Conservation (phyloP, 2,113 vertebrate species). For the Cygnus buccinator region DNA sequence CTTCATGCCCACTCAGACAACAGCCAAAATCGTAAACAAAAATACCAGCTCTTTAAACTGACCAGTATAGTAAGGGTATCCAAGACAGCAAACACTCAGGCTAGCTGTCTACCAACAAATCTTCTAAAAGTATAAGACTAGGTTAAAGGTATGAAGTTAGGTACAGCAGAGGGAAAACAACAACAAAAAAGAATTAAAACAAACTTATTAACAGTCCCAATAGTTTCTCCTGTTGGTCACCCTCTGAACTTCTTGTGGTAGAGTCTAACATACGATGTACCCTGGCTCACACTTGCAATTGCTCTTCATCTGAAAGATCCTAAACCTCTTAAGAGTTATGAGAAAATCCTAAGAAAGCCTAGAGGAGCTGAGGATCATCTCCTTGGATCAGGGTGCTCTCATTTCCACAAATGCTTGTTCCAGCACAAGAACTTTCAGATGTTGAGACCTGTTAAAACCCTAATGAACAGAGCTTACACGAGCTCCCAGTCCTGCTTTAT, state of each 20-base stretch:
- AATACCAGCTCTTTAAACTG: not conserved
- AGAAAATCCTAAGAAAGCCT: not conserved
- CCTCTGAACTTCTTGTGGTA: not conserved
- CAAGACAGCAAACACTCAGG: not conserved
- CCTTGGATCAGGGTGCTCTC: not conserved
- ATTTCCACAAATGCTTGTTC: not conserved
- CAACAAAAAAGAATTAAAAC: not conserved
- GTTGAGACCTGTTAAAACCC: not conserved
- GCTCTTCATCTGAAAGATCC: not conserved
- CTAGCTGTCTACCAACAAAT: not conserved
- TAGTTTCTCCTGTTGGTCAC: rapidly evolving
- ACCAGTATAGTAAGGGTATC: not conserved
- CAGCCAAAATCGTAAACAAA: not conserved
- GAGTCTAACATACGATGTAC: not conserved
- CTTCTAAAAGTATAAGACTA: not conserved
- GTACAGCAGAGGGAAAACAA: not conserved
- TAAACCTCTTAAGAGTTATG: not conserved
- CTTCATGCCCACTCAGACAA: not conserved
- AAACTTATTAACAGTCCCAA: not conserved
- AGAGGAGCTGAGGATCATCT: not conserved
- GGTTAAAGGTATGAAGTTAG: not conserved
- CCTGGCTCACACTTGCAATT: not conserved
- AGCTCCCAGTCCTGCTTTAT: not conserved
- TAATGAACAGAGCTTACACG: not conserved
- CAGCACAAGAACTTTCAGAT: not conserved